These are phyloP conservation scores for Grantiella picta DNA, from an alignment of 2,113 vertebrate species.

Conservation along the genomic window DNA sequence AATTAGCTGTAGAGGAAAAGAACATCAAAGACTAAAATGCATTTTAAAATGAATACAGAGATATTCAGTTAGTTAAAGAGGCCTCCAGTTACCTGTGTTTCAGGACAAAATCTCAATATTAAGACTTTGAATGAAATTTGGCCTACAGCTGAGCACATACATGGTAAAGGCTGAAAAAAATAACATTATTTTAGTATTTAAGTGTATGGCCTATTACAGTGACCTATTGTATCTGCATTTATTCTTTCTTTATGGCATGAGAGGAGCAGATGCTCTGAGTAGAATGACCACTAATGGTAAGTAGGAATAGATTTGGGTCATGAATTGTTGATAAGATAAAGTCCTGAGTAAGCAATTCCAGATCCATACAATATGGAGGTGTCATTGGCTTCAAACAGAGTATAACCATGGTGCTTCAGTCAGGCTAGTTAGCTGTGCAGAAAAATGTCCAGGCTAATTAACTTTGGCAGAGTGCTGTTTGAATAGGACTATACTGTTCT, in stretches of 20 bases:
- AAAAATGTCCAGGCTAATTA: neutral
- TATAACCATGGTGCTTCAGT: neutral
- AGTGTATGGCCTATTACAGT: neutral
- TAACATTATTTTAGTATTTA: neutral
- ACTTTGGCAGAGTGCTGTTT: neutral
- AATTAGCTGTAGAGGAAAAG: neutral
- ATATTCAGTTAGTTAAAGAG: neutral
- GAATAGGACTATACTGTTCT: neutral
- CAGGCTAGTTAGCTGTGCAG: neutral
- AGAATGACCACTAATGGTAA: neutral
- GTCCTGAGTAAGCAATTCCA: neutral
- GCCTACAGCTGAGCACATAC: fast-evolving
- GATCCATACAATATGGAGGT: neutral
- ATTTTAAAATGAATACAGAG: neutral
- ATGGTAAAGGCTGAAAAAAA: neutral
- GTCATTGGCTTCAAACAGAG: neutral
- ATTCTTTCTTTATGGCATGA: neutral
- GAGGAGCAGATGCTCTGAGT: neutral
- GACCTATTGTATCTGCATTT: neutral
- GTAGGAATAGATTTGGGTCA: neutral
- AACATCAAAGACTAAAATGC: neutral
- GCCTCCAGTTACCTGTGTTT: neutral
- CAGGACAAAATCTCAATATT: neutral
- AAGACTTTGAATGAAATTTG: neutral
- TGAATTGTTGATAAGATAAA: neutral